Conservation (phyloP, 1,140 invertebrate species). For the Elymnias hypermnestra region DNA sequence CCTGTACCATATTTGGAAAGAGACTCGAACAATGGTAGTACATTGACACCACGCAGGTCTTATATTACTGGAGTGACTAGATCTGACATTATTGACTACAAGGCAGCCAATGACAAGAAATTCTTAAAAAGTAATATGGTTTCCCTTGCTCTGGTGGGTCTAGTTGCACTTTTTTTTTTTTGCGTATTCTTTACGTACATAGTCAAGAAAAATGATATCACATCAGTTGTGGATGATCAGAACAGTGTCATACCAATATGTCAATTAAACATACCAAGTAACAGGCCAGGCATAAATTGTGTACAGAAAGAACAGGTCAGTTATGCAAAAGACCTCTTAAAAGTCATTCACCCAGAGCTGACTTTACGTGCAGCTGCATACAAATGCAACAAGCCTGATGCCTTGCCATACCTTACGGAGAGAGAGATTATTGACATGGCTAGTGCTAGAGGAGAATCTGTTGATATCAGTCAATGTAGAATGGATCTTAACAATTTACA, state of each 20-base stretch:
- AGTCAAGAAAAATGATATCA: conserved; percentile 76
- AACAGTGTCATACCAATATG: conserved; percentile 78
- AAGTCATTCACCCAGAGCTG: conserved; percentile 78
- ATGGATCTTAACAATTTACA: conserved; percentile 80
- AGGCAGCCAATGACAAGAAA: conserved; percentile 66
- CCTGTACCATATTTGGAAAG: conserved; percentile 42
- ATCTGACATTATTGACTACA: conserved; percentile 69
- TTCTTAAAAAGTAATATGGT: conserved; percentile 79
- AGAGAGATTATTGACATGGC: conserved; percentile 74
- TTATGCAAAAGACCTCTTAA: conserved; percentile 78
- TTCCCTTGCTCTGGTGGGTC: conserved; percentile 78
- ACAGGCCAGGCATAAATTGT: conserved; percentile 78
- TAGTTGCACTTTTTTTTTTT: conserved; percentile 81
- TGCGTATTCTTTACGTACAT: conserved; percentile 81
- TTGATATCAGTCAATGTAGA: conserved; percentile 64
- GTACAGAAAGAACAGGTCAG: conserved; percentile 76
- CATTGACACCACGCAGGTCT: conserved; percentile 46
- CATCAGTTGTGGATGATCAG: conserved; percentile 63
- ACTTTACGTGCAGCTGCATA: conserved; percentile 74
- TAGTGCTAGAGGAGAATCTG: conserved; percentile 42
- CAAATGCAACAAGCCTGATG: conserved; percentile 75
- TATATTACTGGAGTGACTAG: conserved; percentile 54
- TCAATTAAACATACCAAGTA: conserved; percentile 57
- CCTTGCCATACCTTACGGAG: conserved; percentile 76
- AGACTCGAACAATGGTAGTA: conserved; percentile 60